Evolutionary conservation across 1,140 invertebrate species (phyloP), one percentile per base, ranked within the genome.

Genomic region (Coenobita brevimanus): DNA sequence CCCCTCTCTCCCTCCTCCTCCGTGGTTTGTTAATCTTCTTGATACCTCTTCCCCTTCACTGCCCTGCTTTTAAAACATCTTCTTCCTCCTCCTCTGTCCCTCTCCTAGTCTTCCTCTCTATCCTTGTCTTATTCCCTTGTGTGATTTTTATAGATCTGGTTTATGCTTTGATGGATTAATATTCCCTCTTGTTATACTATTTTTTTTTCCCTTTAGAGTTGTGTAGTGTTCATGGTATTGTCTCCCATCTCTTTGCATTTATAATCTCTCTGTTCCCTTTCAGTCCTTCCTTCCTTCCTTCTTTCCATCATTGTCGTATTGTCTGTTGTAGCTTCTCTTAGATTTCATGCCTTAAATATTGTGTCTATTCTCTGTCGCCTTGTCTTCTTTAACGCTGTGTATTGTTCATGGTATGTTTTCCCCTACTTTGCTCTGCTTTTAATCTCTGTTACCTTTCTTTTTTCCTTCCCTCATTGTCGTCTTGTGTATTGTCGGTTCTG

Each of bases 1-100:
- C n/a, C n/a, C 54, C 54, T n/a, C n/a, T 57, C 54, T 57, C 54
- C n/a, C n/a, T 57, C 54, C 54, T 57, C n/a, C n/a, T n/a, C n/a
- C n/a, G n/a, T n/a, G n/a, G n/a, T n/a, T n/a, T n/a, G n/a, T n/a
- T n/a, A n/a, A n/a, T n/a, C n/a, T n/a, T n/a, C n/a, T n/a, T n/a
- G n/a, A n/a, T n/a, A n/a, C n/a, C n/a, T n/a, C n/a, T n/a, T n/a
- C n/a, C n/a, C n/a, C n/a, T n/a, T n/a, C n/a, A n/a, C n/a, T n/a
- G n/a, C n/a, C n/a, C n/a, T n/a, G n/a, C n/a, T n/a, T n/a, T n/a
- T n/a, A n/a, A n/a, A n/a, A n/a, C n/a, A n/a, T n/a, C n/a, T n/a
- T n/a, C n/a, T n/a, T n/a, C n/a, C n/a, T n/a, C n/a, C 54, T 57
- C 54, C 54, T 57, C n/a, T 57, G 10, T 57, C n/a, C 54, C 54